Percentiles rank a stretch among this genome's conserved stretches.
Evolutionary conservation across 2,113 vertebrate genomes (phyloP).

Genomic region (Orcinus orca): DNA sequence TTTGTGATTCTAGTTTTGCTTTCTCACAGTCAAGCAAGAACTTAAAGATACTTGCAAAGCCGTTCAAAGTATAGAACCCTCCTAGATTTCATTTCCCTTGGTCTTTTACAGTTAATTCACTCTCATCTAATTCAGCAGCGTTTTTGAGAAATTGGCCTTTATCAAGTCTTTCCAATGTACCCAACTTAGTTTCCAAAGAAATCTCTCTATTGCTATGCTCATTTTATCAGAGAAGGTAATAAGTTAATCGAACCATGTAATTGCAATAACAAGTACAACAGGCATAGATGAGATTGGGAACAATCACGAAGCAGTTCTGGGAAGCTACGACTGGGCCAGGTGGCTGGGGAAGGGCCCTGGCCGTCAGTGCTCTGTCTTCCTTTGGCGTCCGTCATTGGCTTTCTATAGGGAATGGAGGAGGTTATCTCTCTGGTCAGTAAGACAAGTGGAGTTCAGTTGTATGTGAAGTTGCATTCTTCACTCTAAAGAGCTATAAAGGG

Average conservation of each 20-base stretch:
- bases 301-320: neutral
- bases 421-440: neutral
- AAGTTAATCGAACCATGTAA: neutral
- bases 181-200: neutral
- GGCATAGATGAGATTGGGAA: too few relatives aligned
- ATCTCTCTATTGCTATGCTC: neutral
- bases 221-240: neutral
- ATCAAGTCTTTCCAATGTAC: neutral
- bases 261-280: neutral
- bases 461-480: neutral
- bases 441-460: neutral
- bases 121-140: neutral
- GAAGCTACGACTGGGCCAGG: neutral
- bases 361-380: accelerated
- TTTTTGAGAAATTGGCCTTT: neutral
- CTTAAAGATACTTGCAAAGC: neutral
- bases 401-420: accelerated
- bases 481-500: neutral
- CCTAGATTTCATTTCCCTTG: neutral
- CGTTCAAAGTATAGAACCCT: neutral
- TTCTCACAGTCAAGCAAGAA: neutral
- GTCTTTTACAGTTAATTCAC: neutral
- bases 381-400: accelerated
- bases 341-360: neutral
- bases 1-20: neutral